Base-by-base conservation (phyloP, 2,888 invertebrate genomes). In the Leucoma salicis region DNA sequence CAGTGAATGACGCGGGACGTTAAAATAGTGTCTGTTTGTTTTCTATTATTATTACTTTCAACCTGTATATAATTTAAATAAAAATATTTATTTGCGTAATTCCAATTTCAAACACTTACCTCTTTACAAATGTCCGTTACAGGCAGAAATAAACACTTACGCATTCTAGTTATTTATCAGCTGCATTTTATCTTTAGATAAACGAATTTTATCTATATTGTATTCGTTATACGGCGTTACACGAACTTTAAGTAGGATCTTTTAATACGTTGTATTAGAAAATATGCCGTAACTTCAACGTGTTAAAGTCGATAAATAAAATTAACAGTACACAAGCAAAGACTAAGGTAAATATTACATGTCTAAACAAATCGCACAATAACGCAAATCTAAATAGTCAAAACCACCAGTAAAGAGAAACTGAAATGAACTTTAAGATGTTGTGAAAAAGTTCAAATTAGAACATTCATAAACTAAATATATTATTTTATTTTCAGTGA, bases 131-230 rank as follows among this genome's bases (percentile, higher is more conserved):
- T 11, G 11, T 14, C 14, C 16, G 11, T 25, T 28, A 1, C 32
- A 36, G 16, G 16, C 28, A 15, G 25, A 37, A 12, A 37, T 16
- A 29, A 29, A 29, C 33, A 37, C 32, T 28, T 18, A 18, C 7
- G 2, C 14, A 36, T 1, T 28, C 5, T 41, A 31, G 21, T 16
- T 13, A 3, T 31, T 25, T 31, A 16, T 31, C 7, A 12, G 16
- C 18, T 27, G 18, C 14, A 15, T 21, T 37, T 45, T 59, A 59
- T 61, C 53, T 2, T 24, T 14, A 14, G 54, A 59, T 59, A 59
- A 57, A 59, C 62, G 49, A 49, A 49, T 48, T 31, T 42, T 40
- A 51, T 54, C 51, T 33, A 14, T 4, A 11, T 12, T n/a, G 14
- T 10, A n/a, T 38, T 41, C 42, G 37, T 37, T 37, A 33, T 16